phyloP scores from a whole-genome alignment of 1,140 invertebrate species.

The Subanguina moxae region DNA sequence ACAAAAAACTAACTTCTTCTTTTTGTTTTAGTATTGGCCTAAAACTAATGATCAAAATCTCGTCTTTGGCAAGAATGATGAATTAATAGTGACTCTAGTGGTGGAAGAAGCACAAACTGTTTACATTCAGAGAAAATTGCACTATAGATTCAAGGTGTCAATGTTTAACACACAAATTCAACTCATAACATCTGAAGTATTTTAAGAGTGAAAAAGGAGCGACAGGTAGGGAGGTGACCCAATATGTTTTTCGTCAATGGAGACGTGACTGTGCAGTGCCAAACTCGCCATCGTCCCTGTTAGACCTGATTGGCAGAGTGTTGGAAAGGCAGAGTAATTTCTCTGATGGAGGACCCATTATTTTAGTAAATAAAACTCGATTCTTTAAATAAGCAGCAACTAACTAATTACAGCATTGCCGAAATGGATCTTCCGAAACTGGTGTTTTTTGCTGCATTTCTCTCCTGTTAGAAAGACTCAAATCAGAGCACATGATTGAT shows the following conservation, averaged over 20 bases:
- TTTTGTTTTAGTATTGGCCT: slow-evolving; percentile 53
- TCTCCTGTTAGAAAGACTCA: slow-evolving; percentile 61
- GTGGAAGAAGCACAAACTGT: slow-evolving; percentile 26
- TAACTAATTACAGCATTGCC: slow-evolving; percentile 32
- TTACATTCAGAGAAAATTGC: slow-evolving; percentile 38
- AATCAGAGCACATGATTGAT: slow-evolving; percentile 61
- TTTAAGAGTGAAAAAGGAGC: slow-evolving; percentile 27
- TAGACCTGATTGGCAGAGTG: slow-evolving; percentile 51
- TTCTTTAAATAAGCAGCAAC: background rate
- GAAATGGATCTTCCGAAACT: slow-evolving; percentile 62
- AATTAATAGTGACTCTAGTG: slow-evolving; percentile 36
- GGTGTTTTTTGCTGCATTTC: slow-evolving; percentile 61
- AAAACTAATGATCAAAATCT: slow-evolving; percentile 19
- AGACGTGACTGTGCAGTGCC: slow-evolving; percentile 26
- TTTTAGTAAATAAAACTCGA: slow-evolving; percentile 1
- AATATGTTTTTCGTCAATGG: slow-evolving; percentile 46
- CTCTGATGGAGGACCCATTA: slow-evolving; percentile 6
- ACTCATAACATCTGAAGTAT: background rate
- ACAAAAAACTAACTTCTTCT: background rate
- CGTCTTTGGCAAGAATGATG: slow-evolving; percentile 44
- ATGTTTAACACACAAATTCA: background rate
- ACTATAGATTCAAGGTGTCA: slow-evolving; percentile 47
- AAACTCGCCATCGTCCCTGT: slow-evolving; percentile 25
- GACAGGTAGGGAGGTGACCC: slow-evolving; percentile 39
- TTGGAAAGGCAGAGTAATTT: slow-evolving; percentile 47